phyloP scores from a whole-genome alignment of 1,140 invertebrate genomes.

The Kradibia gibbosae region DNA sequence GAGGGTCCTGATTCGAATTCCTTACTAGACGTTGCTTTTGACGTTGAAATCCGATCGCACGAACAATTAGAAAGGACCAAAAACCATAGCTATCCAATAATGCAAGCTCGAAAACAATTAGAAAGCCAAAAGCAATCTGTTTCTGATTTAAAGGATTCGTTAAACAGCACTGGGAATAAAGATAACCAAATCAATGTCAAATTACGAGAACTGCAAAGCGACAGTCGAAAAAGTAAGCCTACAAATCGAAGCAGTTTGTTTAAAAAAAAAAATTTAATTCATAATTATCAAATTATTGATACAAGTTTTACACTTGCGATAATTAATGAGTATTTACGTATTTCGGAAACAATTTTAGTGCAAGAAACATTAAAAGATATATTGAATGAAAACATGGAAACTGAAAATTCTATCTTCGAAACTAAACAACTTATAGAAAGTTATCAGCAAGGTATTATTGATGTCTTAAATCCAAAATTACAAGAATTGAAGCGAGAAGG shows the following conservation, averaged over 20 bases:
- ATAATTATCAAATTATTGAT: neutral
- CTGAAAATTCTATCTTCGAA: constrained; percentile 62
- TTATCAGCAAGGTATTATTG: constrained; percentile 63
- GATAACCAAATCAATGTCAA: constrained; percentile 74
- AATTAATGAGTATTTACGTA: too few relatives aligned
- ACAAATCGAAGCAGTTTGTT: neutral
- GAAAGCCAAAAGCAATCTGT: constrained; percentile 71
- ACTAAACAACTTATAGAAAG: constrained; percentile 68
- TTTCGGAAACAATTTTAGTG: constrained; percentile 52
- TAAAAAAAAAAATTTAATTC: neutral
- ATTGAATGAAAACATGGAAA: constrained; percentile 55
- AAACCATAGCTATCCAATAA: constrained; percentile 60
- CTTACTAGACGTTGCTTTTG: constrained; percentile 66
- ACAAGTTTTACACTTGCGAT: neutral
- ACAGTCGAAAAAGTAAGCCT: constrained; percentile 59
- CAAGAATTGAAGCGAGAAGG: constrained; percentile 74
- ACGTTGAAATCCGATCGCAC: constrained; percentile 69
- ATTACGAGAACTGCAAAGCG: constrained; percentile 67
- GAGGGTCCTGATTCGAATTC: constrained; percentile 63
- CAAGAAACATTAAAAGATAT: constrained; percentile 57
- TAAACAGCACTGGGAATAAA: constrained; percentile 72
- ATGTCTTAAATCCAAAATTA: constrained; percentile 71
- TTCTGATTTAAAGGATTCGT: constrained; percentile 69
- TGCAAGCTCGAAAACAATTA: constrained; percentile 59
- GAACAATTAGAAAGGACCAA: constrained; percentile 68